Conservation (phyloP, 2,888 invertebrate genomes). For the Linnaemya tessellans region DNA sequence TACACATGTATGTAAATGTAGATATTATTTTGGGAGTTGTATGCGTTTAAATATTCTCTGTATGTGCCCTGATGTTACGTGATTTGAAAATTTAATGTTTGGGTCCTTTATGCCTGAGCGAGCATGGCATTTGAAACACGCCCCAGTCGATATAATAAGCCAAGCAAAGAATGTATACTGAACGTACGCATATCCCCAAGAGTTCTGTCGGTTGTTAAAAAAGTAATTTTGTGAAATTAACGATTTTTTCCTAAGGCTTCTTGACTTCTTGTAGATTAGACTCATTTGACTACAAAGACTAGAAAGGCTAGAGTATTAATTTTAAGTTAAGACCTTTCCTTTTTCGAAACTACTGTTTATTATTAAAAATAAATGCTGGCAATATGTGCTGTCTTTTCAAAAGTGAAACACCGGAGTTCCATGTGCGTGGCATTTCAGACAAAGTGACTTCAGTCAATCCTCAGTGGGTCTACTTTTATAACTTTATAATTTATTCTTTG, state of each 20-base stretch:
- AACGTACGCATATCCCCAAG: neutral
- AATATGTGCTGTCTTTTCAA: neutral
- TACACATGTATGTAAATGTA: neutral
- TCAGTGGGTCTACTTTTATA: neutral
- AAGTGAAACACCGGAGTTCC: no score
- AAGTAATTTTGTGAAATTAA: neutral
- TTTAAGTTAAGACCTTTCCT: no score
- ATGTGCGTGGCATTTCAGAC: neutral
- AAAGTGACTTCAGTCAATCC: neutral
- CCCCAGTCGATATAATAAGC: conserved; percentile 15
- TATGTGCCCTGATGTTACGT: conserved; percentile 7
- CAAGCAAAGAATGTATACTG: neutral
- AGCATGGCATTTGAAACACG: neutral
- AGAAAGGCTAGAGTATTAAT: no score
- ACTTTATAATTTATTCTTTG: neutral
- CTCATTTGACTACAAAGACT: no score
- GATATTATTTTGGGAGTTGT: neutral
- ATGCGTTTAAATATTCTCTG: neutral
- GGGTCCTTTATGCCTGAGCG: neutral
- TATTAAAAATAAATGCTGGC: neutral
- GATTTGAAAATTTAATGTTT: conserved; percentile 47
- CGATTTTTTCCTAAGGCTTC: neutral
- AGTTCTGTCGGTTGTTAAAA: neutral
- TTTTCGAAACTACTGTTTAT: neutral
- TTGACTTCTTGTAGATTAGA: neutral